Conservation (phyloP, 2,113 vertebrate genomes). For the Periophthalmodon schlosseri region DNA sequence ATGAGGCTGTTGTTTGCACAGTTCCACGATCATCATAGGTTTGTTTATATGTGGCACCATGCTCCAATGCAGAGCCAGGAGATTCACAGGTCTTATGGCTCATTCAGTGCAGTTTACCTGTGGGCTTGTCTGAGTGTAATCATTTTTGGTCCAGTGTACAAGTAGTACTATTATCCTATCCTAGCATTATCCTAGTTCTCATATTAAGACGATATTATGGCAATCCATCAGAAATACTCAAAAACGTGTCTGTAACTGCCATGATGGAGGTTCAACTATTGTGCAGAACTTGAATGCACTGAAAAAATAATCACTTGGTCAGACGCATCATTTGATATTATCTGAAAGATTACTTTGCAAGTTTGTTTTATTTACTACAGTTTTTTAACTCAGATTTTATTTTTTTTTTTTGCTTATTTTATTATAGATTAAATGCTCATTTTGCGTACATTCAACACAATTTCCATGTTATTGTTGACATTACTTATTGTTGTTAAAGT, state of each 20-base stretch:
- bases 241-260: neutral
- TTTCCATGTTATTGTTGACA: too few species aligned
- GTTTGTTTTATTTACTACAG: too few species aligned
- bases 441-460: too few species aligned
- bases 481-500: too few species aligned
- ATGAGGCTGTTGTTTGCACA: slow-evolving; percentile 5
- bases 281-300: neutral
- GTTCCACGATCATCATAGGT: neutral
- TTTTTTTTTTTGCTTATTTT: too few species aligned
- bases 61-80: neutral
- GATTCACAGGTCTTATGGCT: neutral
- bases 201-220: neutral
- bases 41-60: neutral
- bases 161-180: too few species aligned
- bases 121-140: neutral
- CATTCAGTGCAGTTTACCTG: neutral
- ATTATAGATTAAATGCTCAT: too few species aligned
- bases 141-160: neutral
- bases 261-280: neutral
- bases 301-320: neutral
- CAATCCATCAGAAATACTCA: neutral
- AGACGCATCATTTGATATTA: too few species aligned
- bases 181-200: neutral
- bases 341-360: too few species aligned
- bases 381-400: too few species aligned